Evolutionary conservation across 2,888 invertebrate genomes (phyloP).

Genomic region (Entomobrya proxima): DNA sequence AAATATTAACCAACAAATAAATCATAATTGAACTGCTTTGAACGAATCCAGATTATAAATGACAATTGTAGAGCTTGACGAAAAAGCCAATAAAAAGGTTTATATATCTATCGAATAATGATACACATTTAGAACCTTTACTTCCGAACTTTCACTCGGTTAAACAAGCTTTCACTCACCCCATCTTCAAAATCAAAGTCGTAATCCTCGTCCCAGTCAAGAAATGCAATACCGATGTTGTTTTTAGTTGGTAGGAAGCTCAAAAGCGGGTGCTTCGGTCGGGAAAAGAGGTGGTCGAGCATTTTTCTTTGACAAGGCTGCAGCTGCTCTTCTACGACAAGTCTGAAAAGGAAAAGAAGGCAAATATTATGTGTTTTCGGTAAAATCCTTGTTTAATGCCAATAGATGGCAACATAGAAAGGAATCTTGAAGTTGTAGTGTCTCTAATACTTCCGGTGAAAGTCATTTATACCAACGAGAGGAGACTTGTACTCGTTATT

Average conservation of each 20-base stretch:
- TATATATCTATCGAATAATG: too few species aligned
- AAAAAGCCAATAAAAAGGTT: too few species aligned
- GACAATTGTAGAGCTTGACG: too few species aligned
- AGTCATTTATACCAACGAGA: too few species aligned
- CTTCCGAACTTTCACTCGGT: neutral
- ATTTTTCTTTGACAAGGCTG: neutral
- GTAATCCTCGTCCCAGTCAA: constrained; percentile 41
- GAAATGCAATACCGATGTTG: neutral
- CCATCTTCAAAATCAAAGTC: constrained; percentile 44
- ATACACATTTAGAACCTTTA: neutral
- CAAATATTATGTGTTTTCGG: neutral
- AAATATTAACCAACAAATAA: too few species aligned
- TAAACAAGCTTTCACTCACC: constrained; percentile 19
- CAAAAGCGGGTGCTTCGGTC: neutral
- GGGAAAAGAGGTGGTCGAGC: neutral
- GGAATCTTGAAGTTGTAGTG: too few species aligned
- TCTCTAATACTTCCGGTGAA: too few species aligned
- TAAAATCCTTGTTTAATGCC: neutral
- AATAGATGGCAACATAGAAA: neutral
- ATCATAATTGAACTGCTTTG: too few species aligned
- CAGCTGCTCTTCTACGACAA: neutral
- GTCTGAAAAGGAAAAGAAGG: neutral
- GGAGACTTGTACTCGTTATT: too few species aligned
- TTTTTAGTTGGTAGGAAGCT: neutral
- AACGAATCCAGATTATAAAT: too few species aligned